These are phyloP conservation scores for Lagenorhynchus albirostris DNA, from an alignment of 2,113 vertebrate species.

Conservation along the genomic window DNA sequence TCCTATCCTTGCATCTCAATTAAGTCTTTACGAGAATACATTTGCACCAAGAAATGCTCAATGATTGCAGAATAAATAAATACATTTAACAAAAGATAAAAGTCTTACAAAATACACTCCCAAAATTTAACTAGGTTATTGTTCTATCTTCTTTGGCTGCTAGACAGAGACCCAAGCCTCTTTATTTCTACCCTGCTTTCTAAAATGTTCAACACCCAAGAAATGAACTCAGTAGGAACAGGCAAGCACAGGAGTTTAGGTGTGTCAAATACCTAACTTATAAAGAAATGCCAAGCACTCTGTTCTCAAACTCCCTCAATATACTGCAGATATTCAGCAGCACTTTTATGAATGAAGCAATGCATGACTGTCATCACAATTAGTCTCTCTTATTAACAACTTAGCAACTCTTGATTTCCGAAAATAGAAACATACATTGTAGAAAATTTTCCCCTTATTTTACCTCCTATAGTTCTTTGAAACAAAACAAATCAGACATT, in stretches of 20 bases:
- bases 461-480: slow-evolving; percentile 77
- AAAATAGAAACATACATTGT: slow-evolving; percentile 76
- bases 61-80: neutral
- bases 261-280: neutral
- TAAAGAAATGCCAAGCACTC: neutral
- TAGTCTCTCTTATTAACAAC: slow-evolving; percentile 72
- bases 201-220: neutral
- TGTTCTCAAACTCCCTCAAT: slow-evolving; percentile 7
- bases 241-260: neutral
- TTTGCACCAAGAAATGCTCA: neutral
- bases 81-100: neutral
- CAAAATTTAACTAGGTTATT: neutral
- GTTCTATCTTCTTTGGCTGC: neutral
- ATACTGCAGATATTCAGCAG: slow-evolving; percentile 36
- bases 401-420: slow-evolving; percentile 74
- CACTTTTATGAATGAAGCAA: slow-evolving; percentile 77
- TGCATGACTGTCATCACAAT: slow-evolving; percentile 65
- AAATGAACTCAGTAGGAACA: neutral
- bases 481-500: slow-evolving; percentile 75
- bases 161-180: neutral
- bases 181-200: neutral
- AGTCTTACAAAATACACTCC: neutral
- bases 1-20: neutral
- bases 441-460: slow-evolving; percentile 63
- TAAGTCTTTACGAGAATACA: neutral